Evolutionary conservation across 2,888 invertebrate species (phyloP), one percentile per base, ranked within the genome.

Genomic region (Helicoverpa assulta): DNA sequence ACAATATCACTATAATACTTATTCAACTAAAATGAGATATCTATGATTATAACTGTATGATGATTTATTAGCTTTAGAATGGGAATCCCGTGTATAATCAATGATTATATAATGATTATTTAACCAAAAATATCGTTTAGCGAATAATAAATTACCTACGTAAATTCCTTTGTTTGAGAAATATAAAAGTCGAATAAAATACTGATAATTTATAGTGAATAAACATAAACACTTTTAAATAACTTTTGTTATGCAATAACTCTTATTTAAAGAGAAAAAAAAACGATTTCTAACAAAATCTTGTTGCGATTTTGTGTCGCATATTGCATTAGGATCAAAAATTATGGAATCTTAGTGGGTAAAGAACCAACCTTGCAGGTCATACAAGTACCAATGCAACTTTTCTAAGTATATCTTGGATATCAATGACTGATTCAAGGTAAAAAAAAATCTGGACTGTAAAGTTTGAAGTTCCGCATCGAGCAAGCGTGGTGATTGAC

Each of bases 11-110:
- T 26, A 26, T 26, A 26, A 26, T 26, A 26, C 4, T 26, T 26
- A 26, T 26, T 26, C 26, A 26, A 26, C 26, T 26, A 26, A 26
- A 26, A 26, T 4, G 26, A 26, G 26, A 26, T 26, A 26, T 26
- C 26, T 4, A 26, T 33, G 33, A 33, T 33, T 33, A n/a, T n/a
- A 33, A 40, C 4, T 40, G 14, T 40, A 14, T 40, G 6, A 40
- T 40, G 21, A 14, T 40, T 16, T 26, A 51, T 12, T 33, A 14
- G 18, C 5, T 19, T 33, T 43, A 14, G 7, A 66, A 40, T 51
- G 50, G 55, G n/a, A 59, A 65, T 40, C 26, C 69, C 54, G 18
- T 53, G n/a, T 8, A 7, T 8, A 7, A 59, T 8, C 1, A 55
- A n/a, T 54, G 12, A 37, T 55, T 26, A 59, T 40, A 14, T 37